These are phyloP conservation scores for Elachura formosa DNA, from an alignment of 2,113 vertebrate genomes.

Conservation along the genomic window DNA sequence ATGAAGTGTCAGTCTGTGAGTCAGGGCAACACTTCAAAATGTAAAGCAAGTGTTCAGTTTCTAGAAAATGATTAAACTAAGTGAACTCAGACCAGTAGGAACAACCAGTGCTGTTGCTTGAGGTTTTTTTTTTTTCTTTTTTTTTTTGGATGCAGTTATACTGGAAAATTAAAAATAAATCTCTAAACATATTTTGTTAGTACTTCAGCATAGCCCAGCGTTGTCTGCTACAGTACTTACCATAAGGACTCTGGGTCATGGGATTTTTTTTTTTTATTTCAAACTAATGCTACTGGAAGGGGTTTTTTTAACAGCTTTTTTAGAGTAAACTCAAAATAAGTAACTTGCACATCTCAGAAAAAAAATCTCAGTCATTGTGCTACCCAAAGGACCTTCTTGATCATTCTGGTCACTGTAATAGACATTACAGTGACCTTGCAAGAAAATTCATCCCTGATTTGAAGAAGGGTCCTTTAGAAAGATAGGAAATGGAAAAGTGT, in stretches of 20 bases:
- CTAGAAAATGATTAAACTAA: constrained; percentile 57
- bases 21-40: constrained; percentile 39
- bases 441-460: neutral
- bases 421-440: neutral
- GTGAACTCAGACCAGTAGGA: constrained; percentile 64
- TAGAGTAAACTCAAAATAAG: neutral
- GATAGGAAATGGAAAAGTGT: neutral
- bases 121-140: constrained; percentile 34
- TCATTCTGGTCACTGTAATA: neutral
- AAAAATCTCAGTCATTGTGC: neutral
- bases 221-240: neutral
- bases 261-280: neutral
- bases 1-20: neutral
- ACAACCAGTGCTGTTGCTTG: constrained; percentile 51
- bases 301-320: neutral
- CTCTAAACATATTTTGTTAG: neutral
- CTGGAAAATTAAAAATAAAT: neutral
- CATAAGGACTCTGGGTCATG: neutral
- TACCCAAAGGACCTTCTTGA: neutral
- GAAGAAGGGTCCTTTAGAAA: neutral
- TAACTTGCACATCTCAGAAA: neutral
- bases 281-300: neutral
- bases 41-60: neutral
- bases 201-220: neutral
- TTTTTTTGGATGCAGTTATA: constrained; percentile 37